Conservation (phyloP, 2,888 invertebrate genomes). For the Andrena praecox region DNA sequence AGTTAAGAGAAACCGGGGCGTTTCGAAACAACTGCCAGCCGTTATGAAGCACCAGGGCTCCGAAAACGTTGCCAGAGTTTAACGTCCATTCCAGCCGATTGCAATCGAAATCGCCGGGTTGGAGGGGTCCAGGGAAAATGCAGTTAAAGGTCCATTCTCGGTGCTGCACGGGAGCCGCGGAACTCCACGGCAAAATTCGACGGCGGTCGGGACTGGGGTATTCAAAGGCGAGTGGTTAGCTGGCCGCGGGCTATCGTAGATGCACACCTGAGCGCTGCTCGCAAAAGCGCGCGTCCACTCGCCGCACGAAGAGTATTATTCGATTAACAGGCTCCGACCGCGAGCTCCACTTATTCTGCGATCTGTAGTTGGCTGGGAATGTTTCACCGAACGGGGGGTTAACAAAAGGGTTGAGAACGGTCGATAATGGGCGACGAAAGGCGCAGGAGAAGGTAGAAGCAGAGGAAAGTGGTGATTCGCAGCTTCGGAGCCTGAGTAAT, state of each 20-base stretch:
- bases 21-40: neutral
- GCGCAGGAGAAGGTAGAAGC: conserved; percentile 3
- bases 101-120: conserved; percentile 1
- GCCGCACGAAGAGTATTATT: conserved; percentile 15
- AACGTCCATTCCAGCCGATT: neutral
- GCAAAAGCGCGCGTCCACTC: conserved; percentile 6
- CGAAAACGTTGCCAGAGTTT: neutral
- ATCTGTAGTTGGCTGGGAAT: conserved; percentile 28
- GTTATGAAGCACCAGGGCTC: neutral
- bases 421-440: neutral
- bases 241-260: conserved; percentile 12
- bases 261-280: conserved; percentile 28
- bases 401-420: neutral
- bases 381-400: neutral
- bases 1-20: neutral
- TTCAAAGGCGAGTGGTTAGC: conserved; percentile 11
- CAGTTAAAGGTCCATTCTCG: conserved; percentile 30
- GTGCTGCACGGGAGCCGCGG: neutral
- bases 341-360: conserved; percentile 31
- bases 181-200: conserved; percentile 23
- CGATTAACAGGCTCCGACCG: conserved; percentile 27
- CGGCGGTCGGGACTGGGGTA: neutral
- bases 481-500: neutral
- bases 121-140: conserved; percentile 4
- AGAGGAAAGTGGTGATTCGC: neutral